Base-by-base conservation (phyloP, 2,797 vertebrate genomes). In the Fundulus diaphanus region DNA sequence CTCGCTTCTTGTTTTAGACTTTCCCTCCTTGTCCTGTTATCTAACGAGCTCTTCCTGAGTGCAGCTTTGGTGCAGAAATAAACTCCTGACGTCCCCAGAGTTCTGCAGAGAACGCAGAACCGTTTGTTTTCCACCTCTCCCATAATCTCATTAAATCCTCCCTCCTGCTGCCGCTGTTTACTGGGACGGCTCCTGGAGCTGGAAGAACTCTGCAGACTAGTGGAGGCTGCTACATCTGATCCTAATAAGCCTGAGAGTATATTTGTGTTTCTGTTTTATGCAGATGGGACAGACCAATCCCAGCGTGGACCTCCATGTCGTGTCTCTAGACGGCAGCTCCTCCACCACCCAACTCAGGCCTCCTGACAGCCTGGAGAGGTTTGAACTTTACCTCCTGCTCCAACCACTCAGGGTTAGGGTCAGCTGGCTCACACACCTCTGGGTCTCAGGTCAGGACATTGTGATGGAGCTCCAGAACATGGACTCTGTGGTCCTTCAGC, bases 201-300 rank as follows among this genome's bases (percentile, higher is more conserved):
- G 48, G 48, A 18, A 49, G 1, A 20, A 20, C 18, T 5, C 16
- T 49, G 27, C 29, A 1, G 22, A 27, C n/a, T n/a, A n/a, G 42
- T 12, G 42, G 48, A 5, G 22, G 48, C 31, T 37, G 13, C 33
- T 63, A 5, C 35, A 22, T 63, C 35, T 18, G 12, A 12, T n/a
- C n/a, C n/a, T n/a, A n/a, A n/a, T 29, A 27, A 27, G 31, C 11
- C 27, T 57, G 29, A 66, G 29, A 63, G 31, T 54, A 37, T 20
- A 18, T 57, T n/a, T 59, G 1, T 49, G 18, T 84, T 70, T 88
- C 68, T 68, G 5, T 74, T 72, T 15, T n/a, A 1, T 27, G 5
- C 52, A 96, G 95, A 92, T 90, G 91, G 94, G 93, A n/a, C 94
- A 96, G 70, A 77, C 81, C 56, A 96, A 95, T 71, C 95, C 95